These are phyloP conservation scores for Trialeurodes vaporariorum DNA, from an alignment of 1,140 invertebrate genomes.

Conservation along the genomic window DNA sequence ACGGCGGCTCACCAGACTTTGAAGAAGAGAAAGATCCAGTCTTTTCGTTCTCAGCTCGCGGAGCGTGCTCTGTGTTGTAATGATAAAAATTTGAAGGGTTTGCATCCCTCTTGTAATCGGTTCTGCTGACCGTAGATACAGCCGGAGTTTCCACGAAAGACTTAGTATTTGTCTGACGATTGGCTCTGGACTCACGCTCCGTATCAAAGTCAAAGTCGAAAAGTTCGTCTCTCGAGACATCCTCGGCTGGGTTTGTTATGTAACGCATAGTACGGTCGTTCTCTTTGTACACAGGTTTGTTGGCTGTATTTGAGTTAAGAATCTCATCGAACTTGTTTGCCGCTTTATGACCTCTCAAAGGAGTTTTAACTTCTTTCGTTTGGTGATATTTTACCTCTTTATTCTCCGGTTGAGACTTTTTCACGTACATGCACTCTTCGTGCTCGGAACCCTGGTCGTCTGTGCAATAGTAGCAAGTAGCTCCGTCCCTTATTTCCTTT, in stretches of 20 bases:
- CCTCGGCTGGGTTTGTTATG: too few relatives aligned
- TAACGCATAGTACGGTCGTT: background rate
- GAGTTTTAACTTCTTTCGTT: conserved; percentile 21
- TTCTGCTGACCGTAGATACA: background rate
- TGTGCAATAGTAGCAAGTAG: conserved; percentile 59
- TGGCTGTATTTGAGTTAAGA: background rate
- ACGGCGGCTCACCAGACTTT: background rate
- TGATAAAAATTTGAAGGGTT: background rate
- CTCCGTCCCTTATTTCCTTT: conserved; percentile 51
- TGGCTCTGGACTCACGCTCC: background rate
- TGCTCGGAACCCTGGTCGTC: conserved; percentile 51
- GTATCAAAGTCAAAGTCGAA: background rate
- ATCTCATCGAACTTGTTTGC: background rate
- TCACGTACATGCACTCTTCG: conserved; percentile 62
- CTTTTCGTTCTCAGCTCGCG: too few relatives aligned
- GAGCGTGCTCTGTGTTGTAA: background rate
- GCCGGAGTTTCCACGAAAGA: background rate
- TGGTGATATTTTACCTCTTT: conserved; percentile 25
- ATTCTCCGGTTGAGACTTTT: conserved; percentile 31
- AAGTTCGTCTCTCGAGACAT: too few relatives aligned
- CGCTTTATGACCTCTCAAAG: background rate
- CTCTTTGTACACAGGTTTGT: background rate
- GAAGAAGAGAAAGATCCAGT: background rate
- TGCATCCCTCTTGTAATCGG: conserved; percentile 2
- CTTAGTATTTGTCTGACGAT: background rate